Conservation (phyloP, 2,888 invertebrate species). For the Ditula angustiorana region DNA sequence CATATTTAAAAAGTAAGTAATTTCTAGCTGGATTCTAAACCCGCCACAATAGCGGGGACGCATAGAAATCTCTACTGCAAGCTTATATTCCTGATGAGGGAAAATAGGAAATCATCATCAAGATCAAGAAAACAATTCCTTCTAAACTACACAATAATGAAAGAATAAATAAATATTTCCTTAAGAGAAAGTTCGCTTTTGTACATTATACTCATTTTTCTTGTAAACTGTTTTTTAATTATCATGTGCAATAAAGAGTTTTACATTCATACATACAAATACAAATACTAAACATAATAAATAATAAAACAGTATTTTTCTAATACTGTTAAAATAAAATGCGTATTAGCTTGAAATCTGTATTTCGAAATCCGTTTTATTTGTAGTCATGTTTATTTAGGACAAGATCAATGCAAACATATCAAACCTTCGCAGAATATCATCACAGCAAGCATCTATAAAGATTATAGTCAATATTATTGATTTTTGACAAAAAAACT, state of each 20-base stretch:
- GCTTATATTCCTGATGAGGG: too few species aligned
- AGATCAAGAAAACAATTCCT: too few species aligned
- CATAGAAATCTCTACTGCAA: too few species aligned
- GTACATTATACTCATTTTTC: background rate
- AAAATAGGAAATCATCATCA: too few species aligned
- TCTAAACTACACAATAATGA: background rate
- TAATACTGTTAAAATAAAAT: background rate
- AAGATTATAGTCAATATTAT: constrained; percentile 14
- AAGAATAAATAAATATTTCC: background rate
- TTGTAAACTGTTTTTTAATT: background rate
- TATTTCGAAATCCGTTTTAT: constrained; percentile 46
- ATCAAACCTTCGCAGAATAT: constrained; percentile 54
- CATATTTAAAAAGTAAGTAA: too few species aligned
- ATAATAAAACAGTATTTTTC: too few species aligned
- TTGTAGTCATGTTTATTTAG: constrained; percentile 58
- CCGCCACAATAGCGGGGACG: too few species aligned
- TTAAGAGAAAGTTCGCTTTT: too few species aligned
- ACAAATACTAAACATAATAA: too few species aligned
- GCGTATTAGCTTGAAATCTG: constrained; percentile 10
- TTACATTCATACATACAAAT: too few species aligned
- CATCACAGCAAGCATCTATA: constrained; percentile 49
- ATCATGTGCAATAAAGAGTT: too few species aligned
- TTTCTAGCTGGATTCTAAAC: too few species aligned
- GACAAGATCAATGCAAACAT: constrained; percentile 52
- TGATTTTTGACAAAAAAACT: constrained; percentile 22